Evolutionary conservation across 2,797 vertebrate genomes (phyloP).

Genomic region (Otus scops): DNA sequence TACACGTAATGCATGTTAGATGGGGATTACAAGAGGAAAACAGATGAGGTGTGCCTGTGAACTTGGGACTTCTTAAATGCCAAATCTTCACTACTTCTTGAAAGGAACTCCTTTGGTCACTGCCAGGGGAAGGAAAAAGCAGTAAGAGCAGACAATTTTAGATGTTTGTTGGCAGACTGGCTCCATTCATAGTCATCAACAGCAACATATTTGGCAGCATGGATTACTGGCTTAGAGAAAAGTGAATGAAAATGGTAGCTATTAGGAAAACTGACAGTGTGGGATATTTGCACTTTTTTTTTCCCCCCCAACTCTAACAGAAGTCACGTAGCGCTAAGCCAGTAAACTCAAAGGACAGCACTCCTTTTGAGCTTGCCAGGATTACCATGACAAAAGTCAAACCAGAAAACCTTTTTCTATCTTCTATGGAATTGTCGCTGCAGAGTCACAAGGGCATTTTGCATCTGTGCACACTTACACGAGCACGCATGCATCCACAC

Average conservation of each 20-base stretch:
- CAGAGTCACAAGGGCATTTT: neutral
- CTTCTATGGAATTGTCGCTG: neutral
- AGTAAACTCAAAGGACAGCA: neutral
- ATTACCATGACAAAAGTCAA: constrained; percentile 14
- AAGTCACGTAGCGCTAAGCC: neutral
- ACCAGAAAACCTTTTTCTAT: neutral
- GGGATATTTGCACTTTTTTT: neutral
- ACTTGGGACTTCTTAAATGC: neutral
- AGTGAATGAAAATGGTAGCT: constrained; percentile 20
- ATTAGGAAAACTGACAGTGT: neutral
- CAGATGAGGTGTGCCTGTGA: neutral
- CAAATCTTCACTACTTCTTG: neutral
- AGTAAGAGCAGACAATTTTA: neutral
- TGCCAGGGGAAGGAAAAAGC: neutral
- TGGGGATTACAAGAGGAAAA: neutral
- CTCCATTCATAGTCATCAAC: neutral
- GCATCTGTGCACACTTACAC: neutral
- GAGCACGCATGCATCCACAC: neutral
- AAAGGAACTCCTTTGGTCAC: neutral
- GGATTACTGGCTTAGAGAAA: neutral
- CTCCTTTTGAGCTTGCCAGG: neutral
- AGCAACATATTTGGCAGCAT: neutral
- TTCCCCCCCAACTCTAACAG: neutral
- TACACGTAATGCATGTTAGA: neutral
- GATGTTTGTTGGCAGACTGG: neutral